Conservation (phyloP, 2,888 invertebrate genomes). For the Drosophila subquinaria region DNA sequence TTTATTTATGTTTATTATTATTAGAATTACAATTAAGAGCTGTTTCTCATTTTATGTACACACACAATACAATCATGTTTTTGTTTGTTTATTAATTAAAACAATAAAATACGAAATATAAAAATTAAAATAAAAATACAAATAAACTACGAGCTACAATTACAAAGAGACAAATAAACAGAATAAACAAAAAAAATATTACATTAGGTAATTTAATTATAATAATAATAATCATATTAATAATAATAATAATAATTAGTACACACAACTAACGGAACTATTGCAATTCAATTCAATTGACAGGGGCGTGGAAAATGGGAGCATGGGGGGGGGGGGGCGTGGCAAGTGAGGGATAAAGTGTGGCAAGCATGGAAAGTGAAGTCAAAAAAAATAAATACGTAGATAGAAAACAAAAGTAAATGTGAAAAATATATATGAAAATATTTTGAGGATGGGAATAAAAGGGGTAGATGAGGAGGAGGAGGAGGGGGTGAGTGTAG, state of each 20-base stretch:
- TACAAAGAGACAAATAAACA: conserved; percentile 58
- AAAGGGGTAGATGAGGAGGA: neutral
- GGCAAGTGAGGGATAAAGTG: neutral
- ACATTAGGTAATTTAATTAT: conserved; percentile 28
- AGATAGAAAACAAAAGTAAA: conserved; percentile 24
- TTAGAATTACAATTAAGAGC: conserved; percentile 70
- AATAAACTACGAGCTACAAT: conserved; percentile 62
- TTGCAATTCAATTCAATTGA: conserved; percentile 34
- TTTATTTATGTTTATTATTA: conserved; percentile 50
- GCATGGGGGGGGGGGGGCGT: neutral
- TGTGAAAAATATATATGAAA: conserved; percentile 12
- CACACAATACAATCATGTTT: conserved; percentile 73
- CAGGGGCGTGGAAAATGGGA: neutral
- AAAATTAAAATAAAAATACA: conserved; percentile 38
- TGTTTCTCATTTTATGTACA: conserved; percentile 65
- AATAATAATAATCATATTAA: conserved; percentile 44
- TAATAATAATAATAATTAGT: conserved; percentile 43
- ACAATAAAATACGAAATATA: conserved; percentile 54
- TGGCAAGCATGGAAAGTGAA: conserved; percentile 22
- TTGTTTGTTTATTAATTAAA: conserved; percentile 38
- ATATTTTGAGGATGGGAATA: neutral
- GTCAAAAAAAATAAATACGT: conserved; percentile 44
- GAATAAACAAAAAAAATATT: conserved; percentile 45
- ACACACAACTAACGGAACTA: conserved; percentile 61
- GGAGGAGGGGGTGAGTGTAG: neutral